Percentiles rank a stretch among this genome's conserved stretches.
phyloP scores from a whole-genome alignment of 2,888 invertebrate genomes.

The Polydrusus pterygomalis region DNA sequence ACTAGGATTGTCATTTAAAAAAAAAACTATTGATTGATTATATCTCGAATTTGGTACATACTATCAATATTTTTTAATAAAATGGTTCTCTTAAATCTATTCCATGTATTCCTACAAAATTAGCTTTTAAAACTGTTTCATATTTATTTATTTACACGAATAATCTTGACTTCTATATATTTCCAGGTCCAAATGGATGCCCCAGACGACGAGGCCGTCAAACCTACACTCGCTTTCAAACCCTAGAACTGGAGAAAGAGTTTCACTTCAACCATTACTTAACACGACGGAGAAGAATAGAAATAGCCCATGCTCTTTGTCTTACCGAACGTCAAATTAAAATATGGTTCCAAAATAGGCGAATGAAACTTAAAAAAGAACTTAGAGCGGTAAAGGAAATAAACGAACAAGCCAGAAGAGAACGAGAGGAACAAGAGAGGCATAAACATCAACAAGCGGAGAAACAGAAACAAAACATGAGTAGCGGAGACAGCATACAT shows the following conservation, averaged over 20 bases:
- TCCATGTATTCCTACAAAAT: not conserved
- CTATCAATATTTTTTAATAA: no score
- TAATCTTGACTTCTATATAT: constrained; percentile 53
- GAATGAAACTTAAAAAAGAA: constrained; percentile 98
- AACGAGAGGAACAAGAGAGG: constrained; percentile 92
- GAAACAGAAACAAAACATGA: constrained; percentile 85
- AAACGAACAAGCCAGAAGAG: constrained; percentile 93
- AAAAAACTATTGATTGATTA: no score
- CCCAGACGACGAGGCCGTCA: constrained; percentile 95
- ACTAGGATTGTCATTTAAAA: no score
- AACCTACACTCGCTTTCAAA: constrained; percentile 99
- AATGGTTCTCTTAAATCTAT: no score
- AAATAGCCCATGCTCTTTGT: constrained; percentile 86
- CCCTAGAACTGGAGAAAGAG: constrained; percentile 97
- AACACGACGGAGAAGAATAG: constrained; percentile 89
- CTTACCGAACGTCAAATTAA: constrained; percentile 94
- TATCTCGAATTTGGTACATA: no score
- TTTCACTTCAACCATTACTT: constrained; percentile 99
- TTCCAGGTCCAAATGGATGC: constrained; percentile 96
- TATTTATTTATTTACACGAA: not conserved
- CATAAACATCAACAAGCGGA: constrained; percentile 93
- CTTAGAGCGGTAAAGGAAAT: constrained; percentile 95
- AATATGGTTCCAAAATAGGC: constrained; percentile 97
- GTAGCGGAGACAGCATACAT: constrained; percentile 78
- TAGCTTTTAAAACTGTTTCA: not conserved